Evolutionary conservation across 2,113 vertebrate genomes (phyloP), one percentile per base, ranked within the genome.

Genomic region (Prionailurus bengalensis): DNA sequence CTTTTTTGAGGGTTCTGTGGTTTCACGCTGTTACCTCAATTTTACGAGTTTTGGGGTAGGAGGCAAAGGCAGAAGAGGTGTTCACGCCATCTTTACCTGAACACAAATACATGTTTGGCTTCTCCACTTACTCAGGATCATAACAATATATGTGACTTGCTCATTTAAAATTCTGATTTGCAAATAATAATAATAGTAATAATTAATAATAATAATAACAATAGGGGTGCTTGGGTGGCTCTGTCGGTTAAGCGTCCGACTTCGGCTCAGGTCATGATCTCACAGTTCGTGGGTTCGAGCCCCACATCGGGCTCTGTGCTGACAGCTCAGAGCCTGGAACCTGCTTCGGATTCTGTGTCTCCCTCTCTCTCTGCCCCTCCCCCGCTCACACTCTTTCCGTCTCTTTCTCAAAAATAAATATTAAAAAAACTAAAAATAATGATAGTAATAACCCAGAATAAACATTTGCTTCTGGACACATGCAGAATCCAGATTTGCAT

Each of bases 101-200:
- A 78, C 48, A 76, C 23, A 94, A 78, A 74, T 36, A 74, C 17
- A n/a, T 8, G 8, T 71, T 88, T 42, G 14, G n/a, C 13, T 91
- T 94, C 65, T 90, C 42, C 6, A 48, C 1, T 51, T 92, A 80
- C 66, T 70, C 51, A 85, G 36, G 58, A 42, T 11, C 19, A 21
- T 94, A 78, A 39, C 14, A 80, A n/a, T 81, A n/a, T 89, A 0
- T 53, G 74, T 27, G 58, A 31, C 51, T 55, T 89, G 89, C 94
- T 90, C 27, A 80, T 70, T 93, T 96, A 86, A 66, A 92, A 97
- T 73, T 94, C 33, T 92, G 63, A 81, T 80, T 61, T 94, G 17
- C 45, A 7, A 55, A 73, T 45, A 68, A 68, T n/a, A 45, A 61
- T 63, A 85, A 68, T n/a, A 45, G 45, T 63, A 85, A 0, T 58